These are phyloP conservation scores for Lindbergichthys nudifrons DNA, from an alignment of 2,797 vertebrate genomes.

Conservation along the genomic window DNA sequence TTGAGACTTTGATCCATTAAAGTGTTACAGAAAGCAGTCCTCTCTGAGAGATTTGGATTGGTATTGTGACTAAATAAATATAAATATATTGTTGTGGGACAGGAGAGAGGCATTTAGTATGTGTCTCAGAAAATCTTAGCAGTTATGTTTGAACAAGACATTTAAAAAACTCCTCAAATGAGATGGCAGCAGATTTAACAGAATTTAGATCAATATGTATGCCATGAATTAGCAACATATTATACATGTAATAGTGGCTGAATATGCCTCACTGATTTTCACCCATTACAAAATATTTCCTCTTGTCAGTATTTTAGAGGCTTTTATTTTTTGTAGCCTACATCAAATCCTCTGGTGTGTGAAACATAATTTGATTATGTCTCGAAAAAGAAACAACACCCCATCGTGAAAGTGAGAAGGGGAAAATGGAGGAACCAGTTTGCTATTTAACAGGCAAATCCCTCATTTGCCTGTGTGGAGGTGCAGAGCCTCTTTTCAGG, in stretches of 20 bases:
- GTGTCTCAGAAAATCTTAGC: background rate
- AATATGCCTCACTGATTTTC: background rate
- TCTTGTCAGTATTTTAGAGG: background rate
- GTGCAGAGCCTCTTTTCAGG: constrained; percentile 39
- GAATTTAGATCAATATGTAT: background rate
- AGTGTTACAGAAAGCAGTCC: background rate
- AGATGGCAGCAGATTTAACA: constrained; percentile 12
- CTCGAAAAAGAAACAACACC: constrained; percentile 14
- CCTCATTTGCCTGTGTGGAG: background rate
- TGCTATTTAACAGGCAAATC: constrained; percentile 28
- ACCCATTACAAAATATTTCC: background rate
- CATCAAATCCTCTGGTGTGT: background rate
- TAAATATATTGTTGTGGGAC: background rate
- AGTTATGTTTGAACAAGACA: constrained; percentile 14
- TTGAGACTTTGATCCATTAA: background rate
- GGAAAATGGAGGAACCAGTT: constrained; percentile 20
- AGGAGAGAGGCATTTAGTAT: background rate
- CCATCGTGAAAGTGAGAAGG: background rate
- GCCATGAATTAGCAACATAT: no score
- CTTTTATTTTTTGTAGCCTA: background rate
- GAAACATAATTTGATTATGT: constrained; percentile 11
- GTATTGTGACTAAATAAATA: background rate
- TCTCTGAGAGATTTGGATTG: background rate
- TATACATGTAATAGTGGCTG: background rate
- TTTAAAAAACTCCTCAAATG: constrained; percentile 5